A percentile compares a stretch with the other conserved stretches of the same genome.
Evolutionary conservation across 2,888 invertebrate species (phyloP).

Genomic region (Drosophila koepferae): DNA sequence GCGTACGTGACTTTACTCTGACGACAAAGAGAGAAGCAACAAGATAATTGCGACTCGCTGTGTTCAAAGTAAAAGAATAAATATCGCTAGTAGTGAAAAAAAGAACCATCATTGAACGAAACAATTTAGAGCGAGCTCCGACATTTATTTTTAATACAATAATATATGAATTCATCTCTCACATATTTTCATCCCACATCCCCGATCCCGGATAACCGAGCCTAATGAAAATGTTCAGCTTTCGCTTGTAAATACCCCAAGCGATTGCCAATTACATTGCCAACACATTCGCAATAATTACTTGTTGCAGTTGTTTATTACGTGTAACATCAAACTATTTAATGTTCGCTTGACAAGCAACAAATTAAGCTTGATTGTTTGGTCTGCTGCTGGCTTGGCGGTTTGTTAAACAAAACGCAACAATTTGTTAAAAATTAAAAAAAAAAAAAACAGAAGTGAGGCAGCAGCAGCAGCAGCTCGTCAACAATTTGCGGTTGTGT

Average conservation of each 20-base stretch:
- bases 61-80: no score
- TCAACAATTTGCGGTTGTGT: conserved; percentile 41
- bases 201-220: neutral
- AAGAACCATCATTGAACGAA: no score
- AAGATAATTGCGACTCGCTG: no score
- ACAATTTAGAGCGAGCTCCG: no score
- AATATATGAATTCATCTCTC: no score
- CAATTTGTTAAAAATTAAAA: conserved; percentile 35
- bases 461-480: conserved; percentile 28
- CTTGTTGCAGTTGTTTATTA: conserved; percentile 49
- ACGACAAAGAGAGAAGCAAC: no score
- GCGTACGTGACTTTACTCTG: no score
- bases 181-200: neutral
- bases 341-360: conserved; percentile 32
- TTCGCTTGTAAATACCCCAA: neutral
- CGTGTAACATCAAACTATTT: conserved; percentile 51
- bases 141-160: no score
- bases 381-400: conserved; percentile 16
- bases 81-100: no score
- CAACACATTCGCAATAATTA: conserved; percentile 9
- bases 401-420: conserved; percentile 63
- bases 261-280: conserved; percentile 40
- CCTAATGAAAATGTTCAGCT: neutral
- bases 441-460: conserved; percentile 6
- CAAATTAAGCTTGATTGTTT: conserved; percentile 2